Percentiles rank a stretch among this genome's conserved stretches.
Conservation (phyloP, 1,140 invertebrate genomes). For the Saccostrea glomerata region DNA sequence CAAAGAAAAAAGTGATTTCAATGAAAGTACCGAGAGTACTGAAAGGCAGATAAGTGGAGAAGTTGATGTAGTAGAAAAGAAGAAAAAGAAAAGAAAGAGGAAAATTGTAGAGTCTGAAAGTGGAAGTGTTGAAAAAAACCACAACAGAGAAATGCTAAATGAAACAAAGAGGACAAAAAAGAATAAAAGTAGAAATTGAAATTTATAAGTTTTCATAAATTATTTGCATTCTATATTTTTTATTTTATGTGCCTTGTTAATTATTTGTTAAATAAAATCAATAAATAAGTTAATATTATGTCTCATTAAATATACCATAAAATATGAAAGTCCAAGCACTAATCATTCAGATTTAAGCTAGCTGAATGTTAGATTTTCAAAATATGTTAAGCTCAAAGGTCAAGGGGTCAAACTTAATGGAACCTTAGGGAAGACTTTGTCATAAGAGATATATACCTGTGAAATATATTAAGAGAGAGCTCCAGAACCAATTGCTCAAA, state of each 20-base stretch:
- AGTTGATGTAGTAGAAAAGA: background rate
- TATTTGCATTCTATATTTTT: no score
- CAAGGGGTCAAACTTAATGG: no score
- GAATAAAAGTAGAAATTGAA: background rate
- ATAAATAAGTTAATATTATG: no score
- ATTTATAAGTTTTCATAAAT: background rate
- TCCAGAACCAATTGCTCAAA: no score
- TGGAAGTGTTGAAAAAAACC: background rate
- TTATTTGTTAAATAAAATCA: background rate
- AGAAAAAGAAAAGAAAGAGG: background rate
- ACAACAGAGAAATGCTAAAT: background rate
- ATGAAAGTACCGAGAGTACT: background rate
- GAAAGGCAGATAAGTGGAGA: background rate
- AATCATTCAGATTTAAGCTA: no score
- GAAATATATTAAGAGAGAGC: no score
- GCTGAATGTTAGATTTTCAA: no score
- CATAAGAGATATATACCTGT: no score
- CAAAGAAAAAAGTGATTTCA: background rate
- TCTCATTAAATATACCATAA: no score
- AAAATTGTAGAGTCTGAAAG: background rate
- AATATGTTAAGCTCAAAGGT: no score
- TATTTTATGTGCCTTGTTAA: background rate
- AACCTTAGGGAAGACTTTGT: no score
- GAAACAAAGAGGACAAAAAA: slow-evolving; percentile 20
- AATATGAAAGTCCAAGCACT: no score